Conservation (phyloP, 23 tunicate genomes). For the Styela plicata region DNA sequence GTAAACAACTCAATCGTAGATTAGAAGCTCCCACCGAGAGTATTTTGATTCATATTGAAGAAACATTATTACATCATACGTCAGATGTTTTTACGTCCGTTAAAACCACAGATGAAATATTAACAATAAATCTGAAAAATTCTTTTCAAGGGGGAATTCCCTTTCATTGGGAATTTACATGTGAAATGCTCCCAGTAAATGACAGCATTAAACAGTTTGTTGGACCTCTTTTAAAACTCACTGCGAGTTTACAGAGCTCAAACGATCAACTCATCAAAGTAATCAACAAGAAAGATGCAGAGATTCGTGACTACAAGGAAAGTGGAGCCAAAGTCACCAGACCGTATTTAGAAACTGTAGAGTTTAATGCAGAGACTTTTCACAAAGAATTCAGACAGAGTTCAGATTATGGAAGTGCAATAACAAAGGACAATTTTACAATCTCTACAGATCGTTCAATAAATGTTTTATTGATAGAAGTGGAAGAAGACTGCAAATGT, state of each 20-base stretch:
- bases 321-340: constrained; percentile 6
- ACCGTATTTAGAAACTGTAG: constrained; percentile 14
- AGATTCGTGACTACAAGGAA: constrained; percentile 27
- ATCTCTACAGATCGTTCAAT: not conserved
- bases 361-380: constrained; percentile 6
- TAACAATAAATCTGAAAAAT: constrained; percentile 14
- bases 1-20: constrained; percentile 9
- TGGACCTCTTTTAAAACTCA: not conserved
- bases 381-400: not conserved
- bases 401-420: not conserved
- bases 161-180: constrained; percentile 16
- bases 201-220: not conserved
- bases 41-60: constrained; percentile 6
- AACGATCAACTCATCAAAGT: constrained; percentile 9
- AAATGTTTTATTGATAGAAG: not conserved
- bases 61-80: not conserved
- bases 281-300: constrained; percentile 22
- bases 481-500: not conserved
- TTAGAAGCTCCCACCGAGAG: constrained; percentile 17
- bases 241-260: not conserved
- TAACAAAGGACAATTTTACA: constrained; percentile 5
- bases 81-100: not conserved
- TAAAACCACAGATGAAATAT: not conserved
- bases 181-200: not conserved
- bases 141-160: constrained; percentile 19